Base-by-base conservation (phyloP, 2,113 vertebrate species). In the Protomyctophum bolini region DNA sequence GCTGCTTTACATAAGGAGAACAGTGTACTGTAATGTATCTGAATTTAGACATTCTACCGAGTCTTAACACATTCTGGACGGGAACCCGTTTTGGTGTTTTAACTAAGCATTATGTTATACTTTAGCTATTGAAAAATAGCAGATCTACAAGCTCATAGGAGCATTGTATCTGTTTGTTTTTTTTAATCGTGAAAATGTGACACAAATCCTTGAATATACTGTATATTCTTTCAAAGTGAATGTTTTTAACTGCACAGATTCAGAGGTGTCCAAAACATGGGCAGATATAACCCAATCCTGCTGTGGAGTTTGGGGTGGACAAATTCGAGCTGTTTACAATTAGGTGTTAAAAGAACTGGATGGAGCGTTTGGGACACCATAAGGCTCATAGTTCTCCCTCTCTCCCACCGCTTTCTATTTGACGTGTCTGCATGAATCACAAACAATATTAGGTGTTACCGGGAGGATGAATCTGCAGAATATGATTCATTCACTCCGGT, bases 401-500 rank as follows among this genome's bases (percentile, higher is more conserved):
- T 71, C 68, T 80, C 68, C 83, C 75, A 77, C 72, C 8, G 29
- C 66, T 78, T 78, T 89, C 58, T 58, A 28, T 68, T 57, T 77
- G 77, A 86, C 76, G 79, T 73, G 73, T 78, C 76, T 63, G 68
- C 83, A 85, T 84, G 82, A 87, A 86, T 85, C 79, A 83, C 73
- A 84, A 90, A 87, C 82, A 86, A 81, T 82, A 86, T 86, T 82
- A 88, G 81, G 80, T 84, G 85, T 86, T 86, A 70, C 73, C 79
- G 33, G 58, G 76, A 83, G 61, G 87, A 88, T 83, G 83, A 82
- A 87, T 87, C 72, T 71, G 49, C 63, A 76, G 60, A 14, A 54
- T 91, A 54, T 91, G 90, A 91, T 86, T 93, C 85, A 92, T 61
- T 77, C 68, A 41, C 84, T 86, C 90, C 86, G 1, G 47, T 81